Base-by-base conservation (phyloP, 2,888 invertebrate genomes). In the Ochropleura leucogaster region DNA sequence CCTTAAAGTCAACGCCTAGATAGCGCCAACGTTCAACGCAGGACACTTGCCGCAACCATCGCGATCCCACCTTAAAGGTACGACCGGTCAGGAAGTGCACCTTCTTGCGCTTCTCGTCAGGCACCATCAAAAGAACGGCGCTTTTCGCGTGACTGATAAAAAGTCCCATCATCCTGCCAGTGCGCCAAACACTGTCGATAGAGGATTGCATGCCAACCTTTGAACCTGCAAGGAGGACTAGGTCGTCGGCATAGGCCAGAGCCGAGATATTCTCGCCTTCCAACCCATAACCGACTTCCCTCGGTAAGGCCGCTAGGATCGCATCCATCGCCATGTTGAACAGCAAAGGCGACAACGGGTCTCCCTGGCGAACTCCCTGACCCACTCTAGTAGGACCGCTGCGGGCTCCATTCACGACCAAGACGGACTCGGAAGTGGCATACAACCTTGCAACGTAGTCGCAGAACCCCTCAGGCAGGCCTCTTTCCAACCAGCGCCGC, bases 301-400 rank as follows among this genome's bases (percentile, higher is more conserved):
- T 65, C 8, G 87, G 88, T 46, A 90, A 64, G 0, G 86, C 68
- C 14, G 85, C 84, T 0, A 88, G 57, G 0, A 88, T 73, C 8
- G 74, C 42, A 68, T 89, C 87, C 85, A 88, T 82, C 12, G 79
- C 84, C 57, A 87, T 69, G 76, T 94, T 94, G 68, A 95, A 95
- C 5, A 93, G 57, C 3, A 92, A 12, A 9, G 72, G 75, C 0
- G 91, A 91, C 30, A 94, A 83, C 55, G 94, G 93, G 81, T 94
- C 93, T 0, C 94, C 94, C 82, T 95, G 95, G 64, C 93, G 90
- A 12, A 94, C 94, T 0, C 94, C 93, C 59, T 92, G 78, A 0
- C 85, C 86, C 47, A 88, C 85, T 67, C 63, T 86, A 20, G 86
- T 79, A 74, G 88, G 87, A 40, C 62, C 72, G 72, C 88, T 85